Base-by-base conservation (phyloP, 2,113 vertebrate genomes). In the Ptychochromis oligacanthus region DNA sequence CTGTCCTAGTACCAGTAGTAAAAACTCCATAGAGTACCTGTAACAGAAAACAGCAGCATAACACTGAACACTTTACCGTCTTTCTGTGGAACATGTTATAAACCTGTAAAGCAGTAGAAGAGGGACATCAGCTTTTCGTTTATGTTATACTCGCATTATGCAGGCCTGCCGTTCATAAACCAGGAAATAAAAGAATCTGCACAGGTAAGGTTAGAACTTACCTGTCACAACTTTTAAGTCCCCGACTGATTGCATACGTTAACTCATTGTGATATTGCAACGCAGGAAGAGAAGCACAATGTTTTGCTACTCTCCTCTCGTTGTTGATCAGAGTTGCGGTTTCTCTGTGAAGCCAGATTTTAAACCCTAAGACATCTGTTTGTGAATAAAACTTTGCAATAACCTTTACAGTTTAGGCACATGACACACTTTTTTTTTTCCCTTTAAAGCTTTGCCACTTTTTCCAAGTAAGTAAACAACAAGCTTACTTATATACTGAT, bases 391-490 rank as follows among this genome's bases (percentile, higher is more conserved):
- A 9, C 24, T 49, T 55, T 31, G 65, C 43, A 20, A 52, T 24
- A 31, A 31, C 17, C 36, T 31, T 24, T 40, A 24, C 56, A 2
- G n/a, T 54, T 61, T 22, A 55, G 52, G 20, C 18, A 58, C 36
- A 60, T 5, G 2, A 61, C 0, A 49, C 18, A 14, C 3, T n/a
- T 38, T 75, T 17, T 2, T 31, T 75, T 12, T 31, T 13, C 3
- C 60, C 56, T 60, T 75, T 54, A 34, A 7, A 13, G 13, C 26
- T 34, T 74, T 62, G 56, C 49, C 75, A 81, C 17, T 34, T 62
- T 77, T 72, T 7, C 54, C 64, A 75, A 75, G 34, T 72, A 72
- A 72, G 26, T n/a, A 52, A 52, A 24, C 43, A 62, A 80, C 38
- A 5, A 38, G 31, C 40, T 15, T 4, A 58, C 24, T 55, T 79